These are phyloP conservation scores for Sanderia malayensis DNA, from an alignment of 30 jellyfish, hydroid and myxozoan species.

Conservation along the genomic window DNA sequence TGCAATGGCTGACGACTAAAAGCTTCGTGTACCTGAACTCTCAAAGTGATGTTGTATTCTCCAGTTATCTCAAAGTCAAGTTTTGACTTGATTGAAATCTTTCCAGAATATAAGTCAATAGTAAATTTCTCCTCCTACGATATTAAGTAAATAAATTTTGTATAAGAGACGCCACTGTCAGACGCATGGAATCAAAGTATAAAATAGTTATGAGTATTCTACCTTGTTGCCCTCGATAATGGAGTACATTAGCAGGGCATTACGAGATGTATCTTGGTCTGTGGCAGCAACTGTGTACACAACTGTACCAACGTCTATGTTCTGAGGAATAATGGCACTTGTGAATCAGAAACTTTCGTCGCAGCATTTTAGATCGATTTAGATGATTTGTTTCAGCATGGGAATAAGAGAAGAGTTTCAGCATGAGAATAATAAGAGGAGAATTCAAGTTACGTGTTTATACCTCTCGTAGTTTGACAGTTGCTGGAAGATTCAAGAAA, in stretches of 20 bases:
- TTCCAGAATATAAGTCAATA: conserved; percentile 30
- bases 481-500: conserved; percentile 39
- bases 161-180: too few species aligned
- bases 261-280: conserved; percentile 38
- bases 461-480: conserved; percentile 39
- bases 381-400: too few species aligned
- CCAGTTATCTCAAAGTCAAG: conserved; percentile 44
- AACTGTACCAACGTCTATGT: conserved; percentile 40
- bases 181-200: too few species aligned
- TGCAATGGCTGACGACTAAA: too few species aligned
- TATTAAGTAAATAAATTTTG: too few species aligned
- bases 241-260: conserved; percentile 42
- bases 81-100: conserved; percentile 19
- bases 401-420: too few species aligned
- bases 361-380: too few species aligned
- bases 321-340: too few species aligned
- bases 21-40: conserved; percentile 35
- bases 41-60: conserved; percentile 36
- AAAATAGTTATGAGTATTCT: too few species aligned
- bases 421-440: too few species aligned
- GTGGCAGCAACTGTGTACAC: conserved; percentile 43
- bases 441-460: neutral
- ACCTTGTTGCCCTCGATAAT: conserved; percentile 42
- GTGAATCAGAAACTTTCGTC: too few species aligned
- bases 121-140: conserved; percentile 45